Base-by-base conservation (phyloP, 2,888 invertebrate genomes). In the Anthophora plumipes region DNA sequence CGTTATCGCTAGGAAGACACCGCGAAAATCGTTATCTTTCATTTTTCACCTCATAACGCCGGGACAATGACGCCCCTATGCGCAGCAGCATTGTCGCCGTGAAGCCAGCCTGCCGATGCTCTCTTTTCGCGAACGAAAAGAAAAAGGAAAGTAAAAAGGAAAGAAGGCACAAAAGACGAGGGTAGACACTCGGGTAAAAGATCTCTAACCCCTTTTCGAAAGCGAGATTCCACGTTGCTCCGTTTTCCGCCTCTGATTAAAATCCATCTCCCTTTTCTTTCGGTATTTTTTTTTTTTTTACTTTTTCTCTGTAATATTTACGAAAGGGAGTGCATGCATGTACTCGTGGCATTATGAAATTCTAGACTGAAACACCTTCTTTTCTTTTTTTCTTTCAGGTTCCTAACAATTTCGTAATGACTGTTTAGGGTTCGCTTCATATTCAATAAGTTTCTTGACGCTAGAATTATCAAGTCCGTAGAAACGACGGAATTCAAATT, bases 21-120 rank as follows among this genome's bases (percentile, higher is more conserved):
- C 86, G 82, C 80, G 86, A 89, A 31, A 91, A 91, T 90, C 90
- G 90, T 90, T 91, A 91, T 91, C 91, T 91, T 90, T 90, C 91
- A 92, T 92, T 92, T 92, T 92, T 91, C 92, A 91, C 91, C 89
- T 91, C 92, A 91, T 92, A 92, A 91, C 91, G 85, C 85, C 85
- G 84, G 88, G 89, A 92, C 91, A 92, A 91, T 91, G 90, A 89
- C 86, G 85, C 37, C 48, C 22, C 31, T 31, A 37, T n/a, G 46
- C 72, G 12, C n/a, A 31, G 64, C 1, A 76, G 82, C 83, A 85
- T 84, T 83, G 86, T 85, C 77, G 82, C 67, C 72, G 52, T 17
- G 41, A 79, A 63, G 72, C 60, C 70, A 57, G 57, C 14, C 54
- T n/a, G 37, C 69, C 17, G 69, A 70, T 79, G 79, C 41, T 74